These are phyloP conservation scores for Umimayanthus chanpuru DNA, from an alignment of 92 coral and sea anemone species.

Conservation along the genomic window DNA sequence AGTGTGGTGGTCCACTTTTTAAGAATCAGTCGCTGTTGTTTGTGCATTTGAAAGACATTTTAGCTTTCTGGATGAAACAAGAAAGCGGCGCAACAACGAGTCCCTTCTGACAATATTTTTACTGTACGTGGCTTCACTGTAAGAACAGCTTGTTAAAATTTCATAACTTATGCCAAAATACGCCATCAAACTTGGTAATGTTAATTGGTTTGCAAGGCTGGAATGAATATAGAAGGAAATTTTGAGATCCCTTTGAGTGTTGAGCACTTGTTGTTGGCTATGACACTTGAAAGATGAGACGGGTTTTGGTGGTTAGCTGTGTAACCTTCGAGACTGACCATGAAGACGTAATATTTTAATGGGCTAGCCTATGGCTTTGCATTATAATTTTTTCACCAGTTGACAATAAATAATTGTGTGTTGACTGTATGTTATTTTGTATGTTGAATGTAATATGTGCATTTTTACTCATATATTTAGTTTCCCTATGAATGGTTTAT, in stretches of 20 bases:
- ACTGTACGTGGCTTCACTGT: neutral
- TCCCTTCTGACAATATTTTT: neutral
- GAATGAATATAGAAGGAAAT: neutral
- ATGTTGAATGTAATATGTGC: neutral
- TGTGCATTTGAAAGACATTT: neutral
- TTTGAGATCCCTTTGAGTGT: neutral
- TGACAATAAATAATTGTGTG: neutral
- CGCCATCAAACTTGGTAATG: neutral
- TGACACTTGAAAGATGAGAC: neutral
- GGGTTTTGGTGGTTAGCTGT: neutral
- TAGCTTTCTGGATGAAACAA: neutral
- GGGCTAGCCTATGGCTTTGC: neutral
- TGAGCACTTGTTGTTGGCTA: neutral
- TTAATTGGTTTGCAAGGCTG: neutral
- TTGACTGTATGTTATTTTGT: neutral
- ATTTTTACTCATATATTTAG: neutral
- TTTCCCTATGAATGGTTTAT: neutral
- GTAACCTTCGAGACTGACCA: neutral
- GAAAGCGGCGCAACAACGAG: neutral
- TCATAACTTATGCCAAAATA: neutral
- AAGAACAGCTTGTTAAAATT: constrained; percentile 8
- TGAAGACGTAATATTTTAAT: neutral
- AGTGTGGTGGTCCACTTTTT: neutral
- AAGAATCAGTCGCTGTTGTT: neutral
- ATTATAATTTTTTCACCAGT: neutral